Evolutionary conservation across 2,888 invertebrate genomes (phyloP).

Genomic region (Brenthis daphne): DNA sequence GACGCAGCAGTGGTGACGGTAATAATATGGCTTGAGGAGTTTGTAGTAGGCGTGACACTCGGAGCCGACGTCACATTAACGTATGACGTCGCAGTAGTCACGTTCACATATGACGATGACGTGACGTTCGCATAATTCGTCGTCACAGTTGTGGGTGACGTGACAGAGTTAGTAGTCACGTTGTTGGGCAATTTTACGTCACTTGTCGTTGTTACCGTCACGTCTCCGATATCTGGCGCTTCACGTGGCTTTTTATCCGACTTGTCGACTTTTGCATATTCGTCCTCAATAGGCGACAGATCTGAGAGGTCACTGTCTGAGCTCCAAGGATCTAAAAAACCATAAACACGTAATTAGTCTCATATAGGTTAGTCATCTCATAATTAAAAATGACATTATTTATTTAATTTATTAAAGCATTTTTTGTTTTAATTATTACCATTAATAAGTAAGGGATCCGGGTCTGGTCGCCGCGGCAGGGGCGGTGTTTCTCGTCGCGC

Average conservation of each 20-base stretch:
- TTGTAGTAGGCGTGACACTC: slow-evolving; percentile 26
- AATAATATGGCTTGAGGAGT: slow-evolving; percentile 34
- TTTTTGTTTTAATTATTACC: slow-evolving; percentile 48
- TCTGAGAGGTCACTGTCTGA: slow-evolving; percentile 94
- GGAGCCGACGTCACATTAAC: slow-evolving; percentile 34
- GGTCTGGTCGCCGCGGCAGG: slow-evolving; percentile 87
- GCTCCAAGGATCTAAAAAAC: slow-evolving; percentile 85
- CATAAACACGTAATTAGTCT: background rate
- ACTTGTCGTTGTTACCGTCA: slow-evolving; percentile 57
- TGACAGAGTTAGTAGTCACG: slow-evolving; percentile 36
- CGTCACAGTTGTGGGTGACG: slow-evolving; percentile 21
- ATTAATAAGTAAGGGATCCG: slow-evolving; percentile 86
- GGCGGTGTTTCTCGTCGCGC: slow-evolving; percentile 89
- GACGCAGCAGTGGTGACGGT: slow-evolving; percentile 40
- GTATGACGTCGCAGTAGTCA: slow-evolving; percentile 37
- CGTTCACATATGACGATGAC: slow-evolving; percentile 33
- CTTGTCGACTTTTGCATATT: slow-evolving; percentile 76
- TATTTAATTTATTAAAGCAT: background rate
- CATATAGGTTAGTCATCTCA: background rate
- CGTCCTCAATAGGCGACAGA: slow-evolving; percentile 89
- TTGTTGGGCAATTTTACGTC: slow-evolving; percentile 42
- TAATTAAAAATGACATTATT: background rate
- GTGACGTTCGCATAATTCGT: slow-evolving; percentile 30
- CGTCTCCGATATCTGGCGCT: slow-evolving; percentile 73
- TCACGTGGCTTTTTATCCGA: slow-evolving; percentile 64